Evolutionary conservation across 1,140 invertebrate genomes (phyloP), one percentile per base, ranked within the genome.

Genomic region (Halyomorpha halys): DNA sequence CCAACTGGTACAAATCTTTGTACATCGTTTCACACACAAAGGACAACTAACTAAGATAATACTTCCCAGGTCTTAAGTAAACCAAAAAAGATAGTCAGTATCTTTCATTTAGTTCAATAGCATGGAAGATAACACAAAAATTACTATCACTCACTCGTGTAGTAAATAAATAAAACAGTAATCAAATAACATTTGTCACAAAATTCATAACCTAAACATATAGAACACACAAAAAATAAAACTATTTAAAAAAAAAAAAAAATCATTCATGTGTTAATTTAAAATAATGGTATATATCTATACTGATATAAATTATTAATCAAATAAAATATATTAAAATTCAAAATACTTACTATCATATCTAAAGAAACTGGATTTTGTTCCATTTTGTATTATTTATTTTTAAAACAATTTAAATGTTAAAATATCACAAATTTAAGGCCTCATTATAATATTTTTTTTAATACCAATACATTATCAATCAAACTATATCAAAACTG

Each of bases 291-390:
- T 49, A 8, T 49, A 21, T 8, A n/a, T 18, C 1, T 16, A 34
- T 49, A n/a, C n/a, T n/a, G n/a, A n/a, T n/a, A n/a, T n/a, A n/a
- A n/a, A n/a, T n/a, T n/a, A 27, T n/a, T 3, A 27, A 19, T 21
- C 0, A 62, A 34, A 63, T 44, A 34, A 51, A 63, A 34, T 18
- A 39, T n/a, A n/a, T n/a, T n/a, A n/a, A n/a, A n/a, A n/a, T n/a
- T n/a, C n/a, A n/a, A n/a, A n/a, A n/a, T 44, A 65, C 64, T 65
- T 65, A 65, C 64, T n/a, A 65, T 65, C 64, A 65, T 65, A 61
- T 65, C 56, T 16, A 65, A 59, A 25, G 64, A 65, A 3, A 65
- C 23, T 25, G 64, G 64, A 44, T 34, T 34, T 49, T 65, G 39
- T 11, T 65, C 64, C 64, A 65, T 65, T 47, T 47, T 61, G 21